Evolutionary conservation across 2,113 vertebrate genomes (phyloP).

Genomic region (Eretmodus cyanostictus): DNA sequence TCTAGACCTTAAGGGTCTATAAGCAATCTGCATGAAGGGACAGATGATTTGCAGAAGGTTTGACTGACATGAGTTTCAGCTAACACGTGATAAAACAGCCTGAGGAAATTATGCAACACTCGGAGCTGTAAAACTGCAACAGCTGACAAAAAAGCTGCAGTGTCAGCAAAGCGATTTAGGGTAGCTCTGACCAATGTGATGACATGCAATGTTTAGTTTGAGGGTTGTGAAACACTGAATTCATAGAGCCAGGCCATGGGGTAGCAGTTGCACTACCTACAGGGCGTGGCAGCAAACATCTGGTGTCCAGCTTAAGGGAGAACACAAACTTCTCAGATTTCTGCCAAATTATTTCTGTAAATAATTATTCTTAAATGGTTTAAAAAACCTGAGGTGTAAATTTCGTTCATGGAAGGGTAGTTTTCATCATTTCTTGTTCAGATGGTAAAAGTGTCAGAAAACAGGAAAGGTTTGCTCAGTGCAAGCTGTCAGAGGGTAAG

Average conservation of each 20-base stretch:
- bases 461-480: background rate
- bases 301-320: background rate
- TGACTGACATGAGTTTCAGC: background rate
- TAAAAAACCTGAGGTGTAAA: background rate
- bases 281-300: background rate
- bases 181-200: background rate
- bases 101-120: background rate
- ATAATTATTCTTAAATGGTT: background rate
- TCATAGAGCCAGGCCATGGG: background rate
- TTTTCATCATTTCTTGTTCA: background rate
- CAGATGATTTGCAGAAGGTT: background rate
- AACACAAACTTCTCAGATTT: background rate
- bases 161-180: background rate
- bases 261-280: background rate
- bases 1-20: background rate
- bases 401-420: fast-evolving
- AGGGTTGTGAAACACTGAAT: background rate
- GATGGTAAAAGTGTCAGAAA: background rate
- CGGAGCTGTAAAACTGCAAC: background rate
- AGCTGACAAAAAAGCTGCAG: background rate
- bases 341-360: background rate
- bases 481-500: background rate
- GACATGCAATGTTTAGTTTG: background rate
- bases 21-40: background rate
- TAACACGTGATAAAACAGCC: background rate